Base-by-base conservation (phyloP, 2,113 vertebrate genomes). In the Dinomys branickii region DNA sequence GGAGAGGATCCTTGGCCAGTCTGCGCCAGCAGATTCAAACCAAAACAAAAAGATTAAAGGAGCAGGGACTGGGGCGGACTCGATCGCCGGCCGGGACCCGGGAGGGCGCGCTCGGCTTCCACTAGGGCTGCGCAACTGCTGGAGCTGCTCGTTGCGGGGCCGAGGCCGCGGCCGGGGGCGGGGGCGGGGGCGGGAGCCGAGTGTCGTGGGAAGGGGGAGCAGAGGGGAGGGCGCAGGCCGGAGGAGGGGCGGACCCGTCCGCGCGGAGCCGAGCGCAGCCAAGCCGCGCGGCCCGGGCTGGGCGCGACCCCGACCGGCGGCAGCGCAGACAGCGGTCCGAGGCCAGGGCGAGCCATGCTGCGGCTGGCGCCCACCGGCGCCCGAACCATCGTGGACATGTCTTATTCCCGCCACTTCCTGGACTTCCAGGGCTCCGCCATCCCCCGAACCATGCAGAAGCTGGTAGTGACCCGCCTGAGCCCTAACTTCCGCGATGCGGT, bases 371-470 rank as follows among this genome's bases (percentile, higher is more conserved):
- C 30, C 33, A 26, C 81, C 41, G 41, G 84, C 35, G 97, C 98
- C 88, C 99, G 99, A 93, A 97, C 97, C 98, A 99, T 99, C 98
- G 98, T 99, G 98, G 99, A 99, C 96, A 98, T 99, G 99, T 99
- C 99, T 94, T 99, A 99, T 98, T 99, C 99, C 7, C 98, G 99
- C 93, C 99, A 99, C 98, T 99, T 99, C 98, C 99, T 99, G 99
- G 99, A 99, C 98, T 99, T 99, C 95, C 98, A 99, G 96, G 99
- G 99, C 96, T 99, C 99, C 58, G 98, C 99, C 95, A 99, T 99
- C 98, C 99, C 99, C 97, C 98, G 98, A 98, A 93, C 96, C 95
- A 99, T 99, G 99, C 99, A 98, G 97, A 99, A 99, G 98, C 99
- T 99, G 98, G 98, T 99, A 87, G 99, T 99, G 44, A 99, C 99